These are phyloP conservation scores for Microcaecilia unicolor DNA, from an alignment of 2,797 vertebrate species.

Conservation along the genomic window DNA sequence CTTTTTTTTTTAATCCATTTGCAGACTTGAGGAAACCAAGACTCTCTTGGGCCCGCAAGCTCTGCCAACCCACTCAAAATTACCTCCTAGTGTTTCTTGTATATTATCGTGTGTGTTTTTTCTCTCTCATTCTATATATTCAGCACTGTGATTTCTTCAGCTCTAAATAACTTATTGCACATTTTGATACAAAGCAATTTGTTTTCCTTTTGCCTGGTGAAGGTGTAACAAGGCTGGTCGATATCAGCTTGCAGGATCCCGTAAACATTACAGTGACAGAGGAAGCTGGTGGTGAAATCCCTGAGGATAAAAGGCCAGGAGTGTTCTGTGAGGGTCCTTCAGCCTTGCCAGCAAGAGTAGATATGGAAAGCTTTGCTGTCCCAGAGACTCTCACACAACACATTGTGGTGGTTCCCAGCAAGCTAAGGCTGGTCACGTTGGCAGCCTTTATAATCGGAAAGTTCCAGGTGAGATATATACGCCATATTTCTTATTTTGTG, in stretches of 20 bases:
- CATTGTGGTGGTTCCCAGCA: slow-evolving; percentile 78
- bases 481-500: too few relatives aligned
- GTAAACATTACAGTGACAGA: slow-evolving; percentile 65
- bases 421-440: slow-evolving; percentile 79
- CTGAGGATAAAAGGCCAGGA: not conserved
- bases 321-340: not conserved
- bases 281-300: not conserved
- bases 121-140: too few relatives aligned
- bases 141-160: not conserved
- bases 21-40: too few relatives aligned
- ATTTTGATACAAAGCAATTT: not conserved
- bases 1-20: too few relatives aligned
- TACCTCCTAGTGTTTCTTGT: too few relatives aligned
- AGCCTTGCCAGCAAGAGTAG: not conserved
- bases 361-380: slow-evolving; percentile 63
- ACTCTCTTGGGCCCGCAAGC: too few relatives aligned
- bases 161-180: not conserved
- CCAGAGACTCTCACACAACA: slow-evolving; percentile 75
- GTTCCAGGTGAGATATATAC: slow-evolving; percentile 70
- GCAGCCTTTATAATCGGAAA: slow-evolving; percentile 82
- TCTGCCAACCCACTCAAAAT: too few relatives aligned
- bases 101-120: too few relatives aligned
- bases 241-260: slow-evolving; percentile 75
- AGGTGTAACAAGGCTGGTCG: slow-evolving; percentile 73
- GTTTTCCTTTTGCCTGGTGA: not conserved